These are phyloP conservation scores for Tipula vernalis DNA, from an alignment of 2,888 invertebrate genomes.

Conservation along the genomic window DNA sequence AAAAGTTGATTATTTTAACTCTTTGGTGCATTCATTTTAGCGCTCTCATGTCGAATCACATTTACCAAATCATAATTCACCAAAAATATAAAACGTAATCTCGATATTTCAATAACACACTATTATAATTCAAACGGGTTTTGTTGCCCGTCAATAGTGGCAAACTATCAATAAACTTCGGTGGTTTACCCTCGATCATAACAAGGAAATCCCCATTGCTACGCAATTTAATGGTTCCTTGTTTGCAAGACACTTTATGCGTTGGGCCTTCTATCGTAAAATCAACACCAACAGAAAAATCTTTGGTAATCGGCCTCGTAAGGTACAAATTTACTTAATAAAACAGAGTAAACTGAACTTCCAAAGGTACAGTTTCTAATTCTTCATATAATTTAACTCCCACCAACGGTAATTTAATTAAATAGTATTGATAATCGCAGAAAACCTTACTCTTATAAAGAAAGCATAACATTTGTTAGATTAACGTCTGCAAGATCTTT, in stretches of 20 bases:
- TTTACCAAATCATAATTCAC: slow-evolving; percentile 86
- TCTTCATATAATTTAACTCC: too few species aligned
- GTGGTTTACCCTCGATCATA: slow-evolving; percentile 87
- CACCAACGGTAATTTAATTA: too few species aligned
- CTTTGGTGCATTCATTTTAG: slow-evolving; percentile 53
- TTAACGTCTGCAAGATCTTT: too few species aligned
- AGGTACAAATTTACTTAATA: too few species aligned
- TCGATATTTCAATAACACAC: slow-evolving; percentile 89
- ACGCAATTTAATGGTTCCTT: slow-evolving; percentile 78
- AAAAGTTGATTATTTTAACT: slow-evolving; percentile 21
- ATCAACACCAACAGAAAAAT: slow-evolving; percentile 85
- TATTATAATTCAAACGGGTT: slow-evolving; percentile 82
- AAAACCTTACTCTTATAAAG: too few species aligned
- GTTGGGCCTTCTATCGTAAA: slow-evolving; percentile 87
- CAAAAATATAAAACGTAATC: slow-evolving; percentile 82
- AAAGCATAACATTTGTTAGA: too few species aligned
- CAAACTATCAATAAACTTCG: slow-evolving; percentile 87
- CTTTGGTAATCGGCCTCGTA: too few species aligned
- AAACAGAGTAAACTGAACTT: too few species aligned
- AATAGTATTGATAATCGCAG: too few species aligned
- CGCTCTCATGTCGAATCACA: slow-evolving; percentile 78
- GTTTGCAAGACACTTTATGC: slow-evolving; percentile 83
- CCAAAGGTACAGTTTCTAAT: too few species aligned
- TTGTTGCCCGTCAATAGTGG: slow-evolving; percentile 81
- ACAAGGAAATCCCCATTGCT: slow-evolving; percentile 93